phyloP scores from a whole-genome alignment of 2,888 invertebrate species.

The Belgica antarctica region DNA sequence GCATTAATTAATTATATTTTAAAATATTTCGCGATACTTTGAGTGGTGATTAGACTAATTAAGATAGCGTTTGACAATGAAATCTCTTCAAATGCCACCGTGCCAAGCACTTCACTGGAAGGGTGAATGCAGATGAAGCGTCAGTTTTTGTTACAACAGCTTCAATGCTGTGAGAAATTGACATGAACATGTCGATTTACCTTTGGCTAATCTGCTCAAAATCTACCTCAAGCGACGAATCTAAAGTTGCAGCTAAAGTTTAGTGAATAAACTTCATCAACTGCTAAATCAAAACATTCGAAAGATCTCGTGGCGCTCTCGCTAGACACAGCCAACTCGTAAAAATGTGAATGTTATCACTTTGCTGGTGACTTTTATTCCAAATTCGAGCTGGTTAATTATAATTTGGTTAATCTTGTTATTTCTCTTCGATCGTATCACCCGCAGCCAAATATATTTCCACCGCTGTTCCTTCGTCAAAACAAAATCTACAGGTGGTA shows the following conservation, averaged over 20 bases:
- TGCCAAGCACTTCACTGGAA: too few relatives aligned
- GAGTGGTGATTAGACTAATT: constrained; percentile 16
- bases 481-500: constrained; percentile 24
- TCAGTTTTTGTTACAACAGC: too few relatives aligned
- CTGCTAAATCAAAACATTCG: too few relatives aligned
- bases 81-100: constrained; percentile 14
- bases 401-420: neutral
- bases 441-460: neutral
- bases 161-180: too few relatives aligned
- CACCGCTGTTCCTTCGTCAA: constrained; percentile 2
- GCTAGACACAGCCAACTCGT: too few relatives aligned
- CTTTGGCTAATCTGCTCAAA: too few relatives aligned
- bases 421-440: neutral
- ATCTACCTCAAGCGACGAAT: too few relatives aligned
- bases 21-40: neutral
- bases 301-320: too few relatives aligned
- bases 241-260: too few relatives aligned
- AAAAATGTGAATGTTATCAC: neutral
- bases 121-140: too few relatives aligned
- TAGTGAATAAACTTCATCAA: neutral
- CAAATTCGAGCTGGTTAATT: constrained; percentile 8
- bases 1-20: constrained; percentile 38
- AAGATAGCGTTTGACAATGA: neutral
- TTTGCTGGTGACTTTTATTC: too few relatives aligned
- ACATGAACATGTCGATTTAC: too few relatives aligned